Conservation (phyloP, 2,888 invertebrate genomes). For the Torymus auratus region DNA sequence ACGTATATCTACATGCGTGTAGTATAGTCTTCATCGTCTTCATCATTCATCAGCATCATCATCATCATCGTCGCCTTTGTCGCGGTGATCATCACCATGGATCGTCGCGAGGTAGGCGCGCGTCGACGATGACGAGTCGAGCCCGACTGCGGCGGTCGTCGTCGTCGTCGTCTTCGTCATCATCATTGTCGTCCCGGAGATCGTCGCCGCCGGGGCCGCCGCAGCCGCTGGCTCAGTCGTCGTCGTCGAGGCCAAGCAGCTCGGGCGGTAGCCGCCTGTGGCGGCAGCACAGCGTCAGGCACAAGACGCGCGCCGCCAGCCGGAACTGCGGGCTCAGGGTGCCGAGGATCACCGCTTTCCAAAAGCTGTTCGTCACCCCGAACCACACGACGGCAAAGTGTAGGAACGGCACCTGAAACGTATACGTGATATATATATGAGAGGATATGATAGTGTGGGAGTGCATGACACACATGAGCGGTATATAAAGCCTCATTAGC, state of each 20-base stretch:
- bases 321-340: constrained; percentile 95
- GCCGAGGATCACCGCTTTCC: constrained; percentile 94
- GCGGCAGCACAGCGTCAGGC: constrained; percentile 92
- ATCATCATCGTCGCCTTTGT: too few relatives aligned
- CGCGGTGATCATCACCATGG: too few relatives aligned
- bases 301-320: constrained; percentile 90
- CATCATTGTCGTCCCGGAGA: constrained; percentile 58
- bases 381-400: constrained; percentile 97
- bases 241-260: constrained; percentile 90
- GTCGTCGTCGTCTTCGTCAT: neutral
- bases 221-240: constrained; percentile 80
- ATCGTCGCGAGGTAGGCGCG: constrained; percentile 1
- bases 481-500: constrained; percentile 5
- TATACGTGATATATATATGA: too few relatives aligned
- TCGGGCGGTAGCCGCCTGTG: constrained; percentile 91
- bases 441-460: too few relatives aligned
- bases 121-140: too few relatives aligned
- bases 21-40: too few relatives aligned
- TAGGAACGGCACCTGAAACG: constrained; percentile 85
- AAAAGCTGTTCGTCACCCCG: constrained; percentile 95
- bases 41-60: too few relatives aligned
- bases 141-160: neutral
- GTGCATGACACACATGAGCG: too few relatives aligned
- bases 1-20: neutral
- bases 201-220: constrained; percentile 60